Conservation (phyloP, 1,140 invertebrate species). For the Mesaphorura yosii region DNA sequence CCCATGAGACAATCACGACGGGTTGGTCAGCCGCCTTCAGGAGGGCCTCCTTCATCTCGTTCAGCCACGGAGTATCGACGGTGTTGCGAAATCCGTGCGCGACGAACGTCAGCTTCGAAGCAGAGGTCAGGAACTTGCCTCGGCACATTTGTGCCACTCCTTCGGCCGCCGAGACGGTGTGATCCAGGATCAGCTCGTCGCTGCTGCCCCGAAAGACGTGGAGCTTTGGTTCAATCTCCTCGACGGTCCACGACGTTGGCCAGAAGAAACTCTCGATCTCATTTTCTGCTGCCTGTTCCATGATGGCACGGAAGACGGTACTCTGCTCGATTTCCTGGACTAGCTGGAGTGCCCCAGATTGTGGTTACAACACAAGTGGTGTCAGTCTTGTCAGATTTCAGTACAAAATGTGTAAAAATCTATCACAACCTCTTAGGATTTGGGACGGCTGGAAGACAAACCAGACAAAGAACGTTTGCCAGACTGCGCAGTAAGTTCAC, state of each 20-base stretch:
- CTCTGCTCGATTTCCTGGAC: too few species aligned
- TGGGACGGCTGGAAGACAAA: too few species aligned
- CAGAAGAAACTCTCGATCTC: not conserved
- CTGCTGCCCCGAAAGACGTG: not conserved
- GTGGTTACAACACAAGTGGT: too few species aligned
- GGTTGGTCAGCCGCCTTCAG: conserved; percentile 7
- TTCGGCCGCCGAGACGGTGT: not conserved
- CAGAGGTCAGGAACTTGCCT: not conserved
- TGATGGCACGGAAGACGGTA: too few species aligned
- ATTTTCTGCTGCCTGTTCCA: too few species aligned
- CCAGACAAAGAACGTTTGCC: too few species aligned
- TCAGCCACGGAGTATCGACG: conserved; percentile 12
- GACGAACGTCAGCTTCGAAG: conserved; percentile 4
- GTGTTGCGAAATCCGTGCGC: conserved; percentile 17
- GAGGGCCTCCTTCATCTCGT: conserved; percentile 16
- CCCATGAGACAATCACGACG: conserved; percentile 17
- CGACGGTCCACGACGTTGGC: not conserved
- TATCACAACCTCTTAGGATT: too few species aligned
- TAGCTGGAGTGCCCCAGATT: too few species aligned
- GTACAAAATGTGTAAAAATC: too few species aligned
- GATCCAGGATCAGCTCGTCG: not conserved
- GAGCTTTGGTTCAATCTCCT: not conserved
- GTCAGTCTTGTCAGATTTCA: too few species aligned
- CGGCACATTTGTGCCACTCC: not conserved
- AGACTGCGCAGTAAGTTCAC: too few species aligned